phyloP scores from a whole-genome alignment of 1,140 invertebrate genomes.

The Leptonema lineaticorne region DNA sequence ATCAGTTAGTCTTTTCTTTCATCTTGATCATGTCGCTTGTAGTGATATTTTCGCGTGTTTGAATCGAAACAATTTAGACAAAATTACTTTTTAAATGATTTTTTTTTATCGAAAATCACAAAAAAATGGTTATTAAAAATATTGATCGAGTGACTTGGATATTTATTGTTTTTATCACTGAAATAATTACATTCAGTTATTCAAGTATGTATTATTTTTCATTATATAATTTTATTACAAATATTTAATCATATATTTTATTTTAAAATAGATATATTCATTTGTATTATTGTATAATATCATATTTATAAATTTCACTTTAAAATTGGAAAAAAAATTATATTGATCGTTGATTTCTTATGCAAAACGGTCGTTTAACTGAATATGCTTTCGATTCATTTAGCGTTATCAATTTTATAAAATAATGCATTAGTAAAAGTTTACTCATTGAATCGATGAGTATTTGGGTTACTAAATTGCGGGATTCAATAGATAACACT shows the following conservation, averaged over 20 bases:
- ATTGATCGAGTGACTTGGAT: not conserved
- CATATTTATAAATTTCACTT: not conserved
- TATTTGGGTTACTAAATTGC: not conserved
- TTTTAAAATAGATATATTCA: not conserved
- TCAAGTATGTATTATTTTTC: not conserved
- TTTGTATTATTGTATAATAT: not conserved
- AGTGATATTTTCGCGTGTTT: not conserved
- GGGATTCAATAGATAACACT: not conserved
- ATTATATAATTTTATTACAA: not conserved
- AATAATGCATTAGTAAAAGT: not conserved
- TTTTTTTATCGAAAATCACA: too few relatives aligned
- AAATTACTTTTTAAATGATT: not conserved
- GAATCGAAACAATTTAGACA: not conserved
- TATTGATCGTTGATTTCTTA: not conserved
- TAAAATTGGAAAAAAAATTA: too few relatives aligned
- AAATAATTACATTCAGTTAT: not conserved
- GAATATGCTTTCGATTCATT: not conserved
- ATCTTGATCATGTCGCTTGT: not conserved
- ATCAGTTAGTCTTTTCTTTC: not conserved
- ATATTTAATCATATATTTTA: not conserved
- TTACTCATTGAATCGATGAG: not conserved
- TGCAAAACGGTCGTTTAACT: not conserved
- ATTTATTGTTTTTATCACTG: not conserved
- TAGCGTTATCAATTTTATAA: not conserved
- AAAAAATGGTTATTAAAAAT: not conserved